These are phyloP conservation scores for Pentamera pediparva DNA, from an alignment of 53 echinoderm and acorn worm species.

Conservation along the genomic window DNA sequence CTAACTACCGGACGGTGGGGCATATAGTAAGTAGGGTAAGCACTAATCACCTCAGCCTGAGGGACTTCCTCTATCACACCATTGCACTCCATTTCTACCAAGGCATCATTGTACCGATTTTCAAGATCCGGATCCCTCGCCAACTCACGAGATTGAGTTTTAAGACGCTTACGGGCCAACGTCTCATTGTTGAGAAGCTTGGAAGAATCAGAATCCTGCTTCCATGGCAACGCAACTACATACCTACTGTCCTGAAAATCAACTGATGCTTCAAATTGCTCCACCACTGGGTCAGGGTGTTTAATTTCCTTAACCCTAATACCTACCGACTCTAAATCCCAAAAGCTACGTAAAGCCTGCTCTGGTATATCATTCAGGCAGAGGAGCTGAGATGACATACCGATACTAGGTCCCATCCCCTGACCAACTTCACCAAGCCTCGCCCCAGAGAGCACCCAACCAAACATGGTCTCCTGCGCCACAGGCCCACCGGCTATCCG, in stretches of 20 bases:
- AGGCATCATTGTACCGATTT: conserved; percentile 2
- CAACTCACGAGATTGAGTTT: not conserved
- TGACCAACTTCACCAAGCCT: not conserved
- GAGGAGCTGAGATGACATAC: not conserved
- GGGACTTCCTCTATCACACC: not conserved
- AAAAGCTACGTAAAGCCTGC: conserved; percentile 5
- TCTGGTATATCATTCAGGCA: not conserved
- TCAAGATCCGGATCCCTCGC: not conserved
- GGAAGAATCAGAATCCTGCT: not conserved
- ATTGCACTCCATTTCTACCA: not conserved
- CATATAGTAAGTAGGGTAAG: conserved; percentile 10
- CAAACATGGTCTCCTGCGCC: not conserved
- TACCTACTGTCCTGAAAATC: not conserved
- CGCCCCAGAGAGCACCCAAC: not conserved
- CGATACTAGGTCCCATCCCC: not conserved
- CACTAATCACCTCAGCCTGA: not conserved
- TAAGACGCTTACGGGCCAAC: not conserved
- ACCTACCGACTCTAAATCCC: conserved; percentile 9
- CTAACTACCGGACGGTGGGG: not conserved
- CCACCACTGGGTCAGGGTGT: not conserved
- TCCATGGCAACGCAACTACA: conserved; percentile 1
- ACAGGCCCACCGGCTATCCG: not conserved
- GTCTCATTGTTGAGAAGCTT: not conserved
- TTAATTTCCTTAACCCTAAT: not conserved
- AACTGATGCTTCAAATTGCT: not conserved